Base-by-base conservation (phyloP, 2,888 invertebrate species). In the Omphaloscelis lunosa region DNA sequence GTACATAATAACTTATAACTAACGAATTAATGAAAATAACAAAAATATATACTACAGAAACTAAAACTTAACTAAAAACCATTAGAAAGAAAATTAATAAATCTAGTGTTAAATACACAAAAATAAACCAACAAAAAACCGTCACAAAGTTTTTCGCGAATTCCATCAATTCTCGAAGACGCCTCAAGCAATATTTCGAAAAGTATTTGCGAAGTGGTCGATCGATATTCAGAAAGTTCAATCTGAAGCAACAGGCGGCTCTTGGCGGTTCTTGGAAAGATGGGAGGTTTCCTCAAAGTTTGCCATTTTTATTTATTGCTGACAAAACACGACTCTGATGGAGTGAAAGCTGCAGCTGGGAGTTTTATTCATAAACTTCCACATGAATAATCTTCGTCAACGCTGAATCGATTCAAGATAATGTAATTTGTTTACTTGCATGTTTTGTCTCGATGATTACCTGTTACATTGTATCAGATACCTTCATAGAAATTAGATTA, bases 201-300 rank as follows among this genome's bases (percentile, higher is more conserved):
- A 89, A 88, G 85, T 87, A 86, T 88, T 89, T 82, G 82, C 76
- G 71, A 83, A 90, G 86, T 86, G 87, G 84, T 86, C 83, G 84
- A 89, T 89, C 86, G 84, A 89, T 89, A 89, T 90, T 89, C 89
- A 80, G 51, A 86, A 90, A 88, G 87, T 90, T 90, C 70, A 82
- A 82, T 85, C 77, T 74, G 83, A 85, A 88, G 90, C 90, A 90
- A 90, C 90, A 90, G 87, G 90, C 86, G 72, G 71, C 70, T 80
- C 75, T 67, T 65, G 27, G 17, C 82, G 74, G 72, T 63, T 80
- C 77, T 71, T 63, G 12, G 58, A 62, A 65, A 80, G 63, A 71
- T 29, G 72, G 72, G 51, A 59, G 8, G 41, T n/a, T 20, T 29
- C 56, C 17, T 45, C 75, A 66, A 86, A 89, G 76, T 89, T 84